Evolutionary conservation across 2,113 vertebrate genomes (phyloP), one percentile per base, ranked within the genome.

Genomic region (Nothobranchius furzeri): DNA sequence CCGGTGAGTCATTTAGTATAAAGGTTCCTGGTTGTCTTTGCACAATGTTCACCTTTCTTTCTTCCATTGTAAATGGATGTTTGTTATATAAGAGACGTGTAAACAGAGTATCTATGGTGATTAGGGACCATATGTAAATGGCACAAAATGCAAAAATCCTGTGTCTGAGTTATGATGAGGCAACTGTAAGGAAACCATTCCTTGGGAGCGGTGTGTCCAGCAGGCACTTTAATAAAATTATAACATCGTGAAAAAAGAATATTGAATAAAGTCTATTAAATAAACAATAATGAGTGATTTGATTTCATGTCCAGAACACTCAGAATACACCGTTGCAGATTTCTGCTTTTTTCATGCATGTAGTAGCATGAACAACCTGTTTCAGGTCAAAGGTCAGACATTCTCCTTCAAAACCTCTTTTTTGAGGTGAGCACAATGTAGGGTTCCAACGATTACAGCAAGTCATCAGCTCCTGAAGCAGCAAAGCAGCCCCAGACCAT

Each of bases 211-310:
- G 30, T 3, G 30, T 3, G 30, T 80, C 70, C 56, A 72, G 80
- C 77, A 73, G 86, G 88, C 91, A 92, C 91, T 93, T 93, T 92
- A 92, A 89, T 73, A 77, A 75, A 88, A 85, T 85, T 63, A 82
- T 74, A 69, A 51, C 68, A 85, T 83, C 80, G 73, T 4, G 4
- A 83, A 81, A 85, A 84, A 80, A 48, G 12, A 45, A 68, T 76
- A 50, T 86, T 81, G 75, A 91, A 92, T 92, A 91, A 92, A 91
- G 82, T 84, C 51, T 84, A 81, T 84, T 82, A 73, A 87, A 70
- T 13, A 30, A 11, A 75, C 48, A 70, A 64, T 69, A 51, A 11
- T 14, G 25, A 54, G 60, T 81, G 15, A 7, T 15, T 49, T n/a
- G 8, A 4, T 14, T 13, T 49, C 7, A n/a, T 45, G 43, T 10